phyloP scores from a whole-genome alignment of 2,797 vertebrate genomes.

The Pristis pectinata region DNA sequence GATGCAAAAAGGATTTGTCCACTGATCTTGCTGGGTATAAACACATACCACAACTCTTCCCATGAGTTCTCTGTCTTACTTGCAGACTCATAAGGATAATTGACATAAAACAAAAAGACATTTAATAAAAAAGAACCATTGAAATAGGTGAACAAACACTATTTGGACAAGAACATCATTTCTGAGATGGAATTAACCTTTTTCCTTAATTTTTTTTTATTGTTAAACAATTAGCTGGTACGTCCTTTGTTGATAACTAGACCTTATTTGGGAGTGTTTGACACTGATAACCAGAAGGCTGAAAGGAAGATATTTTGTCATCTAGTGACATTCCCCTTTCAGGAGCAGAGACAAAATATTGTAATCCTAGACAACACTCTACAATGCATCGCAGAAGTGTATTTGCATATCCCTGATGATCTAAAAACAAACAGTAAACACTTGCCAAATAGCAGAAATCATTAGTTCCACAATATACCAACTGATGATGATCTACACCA shows the following conservation, averaged over 20 bases:
- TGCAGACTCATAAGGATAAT: not conserved
- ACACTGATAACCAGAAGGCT: not conserved
- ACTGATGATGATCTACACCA: not conserved
- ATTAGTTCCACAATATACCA: not conserved
- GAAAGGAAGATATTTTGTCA: not conserved
- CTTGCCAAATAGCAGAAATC: not conserved
- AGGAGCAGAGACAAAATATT: not conserved
- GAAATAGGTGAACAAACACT: not conserved
- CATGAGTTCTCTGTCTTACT: not conserved
- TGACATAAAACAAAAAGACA: not conserved
- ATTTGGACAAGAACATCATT: not conserved
- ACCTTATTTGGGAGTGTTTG: not conserved
- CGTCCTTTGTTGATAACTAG: too few relatives aligned
- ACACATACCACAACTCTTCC: not conserved
- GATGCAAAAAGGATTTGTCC: not conserved
- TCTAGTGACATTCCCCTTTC: not conserved
- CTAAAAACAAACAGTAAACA: not conserved
- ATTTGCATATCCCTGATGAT: not conserved
- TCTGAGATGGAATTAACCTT: not conserved
- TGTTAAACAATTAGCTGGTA: too few relatives aligned
- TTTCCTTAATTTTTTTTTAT: not conserved
- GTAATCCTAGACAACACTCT: not conserved
- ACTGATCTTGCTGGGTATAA: not conserved
- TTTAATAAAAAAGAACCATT: not conserved
- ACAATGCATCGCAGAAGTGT: not conserved